Conservation (phyloP, 2,797 vertebrate species). For the Leucoraja ocellata region DNA sequence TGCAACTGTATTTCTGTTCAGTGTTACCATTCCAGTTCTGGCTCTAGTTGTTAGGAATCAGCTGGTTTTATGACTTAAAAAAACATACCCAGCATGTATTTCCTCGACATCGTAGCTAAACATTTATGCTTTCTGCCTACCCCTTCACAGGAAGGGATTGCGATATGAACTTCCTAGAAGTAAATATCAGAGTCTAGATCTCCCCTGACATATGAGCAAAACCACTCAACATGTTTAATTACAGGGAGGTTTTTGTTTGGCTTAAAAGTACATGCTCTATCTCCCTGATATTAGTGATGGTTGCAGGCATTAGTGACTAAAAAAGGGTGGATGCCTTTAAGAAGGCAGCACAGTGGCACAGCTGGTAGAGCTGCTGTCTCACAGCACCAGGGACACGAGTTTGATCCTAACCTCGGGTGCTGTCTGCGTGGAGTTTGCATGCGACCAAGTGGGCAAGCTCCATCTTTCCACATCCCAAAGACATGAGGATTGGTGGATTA, state of each 20-base stretch:
- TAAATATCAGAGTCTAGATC: not conserved
- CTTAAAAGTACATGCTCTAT: not conserved
- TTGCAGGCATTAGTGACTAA: no score
- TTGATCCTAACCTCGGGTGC: no score
- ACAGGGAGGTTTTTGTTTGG: not conserved
- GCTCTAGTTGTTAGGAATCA: not conserved
- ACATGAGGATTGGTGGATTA: no score
- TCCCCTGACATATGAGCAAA: not conserved
- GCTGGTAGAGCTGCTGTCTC: no score
- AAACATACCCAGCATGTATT: not conserved
- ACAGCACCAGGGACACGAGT: no score
- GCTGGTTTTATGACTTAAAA: not conserved
- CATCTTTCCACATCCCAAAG: no score
- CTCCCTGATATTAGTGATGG: no score
- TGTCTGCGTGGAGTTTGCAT: no score
- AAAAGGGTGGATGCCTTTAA: no score
- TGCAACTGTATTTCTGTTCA: not conserved
- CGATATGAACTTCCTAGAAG: not conserved
- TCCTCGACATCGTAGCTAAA: not conserved
- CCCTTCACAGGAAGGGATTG: not conserved
- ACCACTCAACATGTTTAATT: not conserved
- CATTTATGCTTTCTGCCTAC: not conserved
- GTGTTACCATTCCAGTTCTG: not conserved
- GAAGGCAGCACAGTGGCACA: no score
- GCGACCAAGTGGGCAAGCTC: no score